Evolutionary conservation across 2,797 vertebrate genomes (phyloP).

Genomic region (Cossypha caffra): DNA sequence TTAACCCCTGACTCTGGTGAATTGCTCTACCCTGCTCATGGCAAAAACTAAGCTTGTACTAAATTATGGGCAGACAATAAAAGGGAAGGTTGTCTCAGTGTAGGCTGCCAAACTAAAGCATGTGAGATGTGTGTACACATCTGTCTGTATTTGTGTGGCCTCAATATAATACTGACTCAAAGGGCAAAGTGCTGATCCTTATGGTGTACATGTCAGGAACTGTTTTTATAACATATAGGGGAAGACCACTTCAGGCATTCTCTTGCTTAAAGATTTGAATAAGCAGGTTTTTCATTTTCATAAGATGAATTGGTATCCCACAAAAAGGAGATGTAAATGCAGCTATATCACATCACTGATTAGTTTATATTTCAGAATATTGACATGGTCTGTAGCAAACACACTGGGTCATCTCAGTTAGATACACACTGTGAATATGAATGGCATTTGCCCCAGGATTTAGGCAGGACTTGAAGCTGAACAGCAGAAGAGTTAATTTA

Average conservation of each 20-base stretch:
- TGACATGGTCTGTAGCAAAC: background rate
- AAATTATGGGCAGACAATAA: background rate
- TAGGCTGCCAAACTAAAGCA: background rate
- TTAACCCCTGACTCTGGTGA: background rate
- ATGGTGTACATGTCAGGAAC: background rate
- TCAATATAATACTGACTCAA: background rate
- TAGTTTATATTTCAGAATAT: background rate
- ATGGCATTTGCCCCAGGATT: slow-evolving; percentile 7
- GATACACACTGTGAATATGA: background rate
- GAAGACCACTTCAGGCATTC: background rate
- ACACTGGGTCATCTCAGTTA: background rate
- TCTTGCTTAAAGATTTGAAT: background rate
- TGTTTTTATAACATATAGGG: background rate
- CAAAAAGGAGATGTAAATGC: background rate
- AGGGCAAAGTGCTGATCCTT: background rate
- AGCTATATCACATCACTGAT: background rate
- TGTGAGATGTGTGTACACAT: background rate
- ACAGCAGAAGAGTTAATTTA: slow-evolving; percentile 13
- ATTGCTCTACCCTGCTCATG: background rate
- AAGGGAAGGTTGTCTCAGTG: background rate
- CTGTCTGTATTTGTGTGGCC: background rate
- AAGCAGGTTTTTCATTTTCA: background rate
- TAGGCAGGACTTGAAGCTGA: background rate
- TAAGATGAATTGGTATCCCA: background rate
- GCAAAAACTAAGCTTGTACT: background rate